phyloP scores from a whole-genome alignment of 1,140 invertebrate genomes.

The Asbolus verrucosus region DNA sequence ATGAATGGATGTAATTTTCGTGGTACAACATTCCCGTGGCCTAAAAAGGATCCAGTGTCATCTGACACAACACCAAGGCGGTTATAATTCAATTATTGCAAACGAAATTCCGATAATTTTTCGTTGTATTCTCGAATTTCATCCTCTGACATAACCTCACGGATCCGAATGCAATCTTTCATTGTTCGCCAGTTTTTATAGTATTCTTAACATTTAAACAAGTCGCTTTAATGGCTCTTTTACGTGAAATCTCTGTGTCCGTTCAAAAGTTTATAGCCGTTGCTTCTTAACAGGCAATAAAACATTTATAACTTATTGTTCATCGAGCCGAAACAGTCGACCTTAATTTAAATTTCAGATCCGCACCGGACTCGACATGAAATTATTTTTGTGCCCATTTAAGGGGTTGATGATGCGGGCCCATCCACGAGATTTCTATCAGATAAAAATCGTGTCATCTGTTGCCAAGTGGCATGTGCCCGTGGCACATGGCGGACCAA shows the following conservation, averaged over 20 bases:
- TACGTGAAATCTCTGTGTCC: slow-evolving; percentile 17
- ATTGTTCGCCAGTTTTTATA: slow-evolving; percentile 8
- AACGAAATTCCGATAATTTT: background rate
- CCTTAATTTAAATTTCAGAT: background rate
- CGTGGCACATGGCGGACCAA: background rate
- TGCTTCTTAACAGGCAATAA: slow-evolving; percentile 21
- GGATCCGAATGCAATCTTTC: background rate
- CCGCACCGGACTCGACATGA: background rate
- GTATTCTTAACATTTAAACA: slow-evolving; percentile 1
- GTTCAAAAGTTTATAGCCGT: slow-evolving; percentile 19
- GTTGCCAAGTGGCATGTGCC: background rate
- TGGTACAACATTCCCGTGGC: background rate
- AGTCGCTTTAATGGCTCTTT: slow-evolving; percentile 26
- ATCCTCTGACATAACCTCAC: slow-evolving; percentile 21
- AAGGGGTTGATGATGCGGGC: slow-evolving; percentile 1
- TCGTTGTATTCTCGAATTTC: slow-evolving; percentile 9
- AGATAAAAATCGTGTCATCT: slow-evolving; percentile 5
- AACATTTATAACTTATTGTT: slow-evolving; percentile 3
- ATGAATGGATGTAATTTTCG: too few relatives aligned
- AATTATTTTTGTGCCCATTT: background rate
- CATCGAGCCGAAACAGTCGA: background rate
- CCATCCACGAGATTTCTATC: slow-evolving; percentile 1
- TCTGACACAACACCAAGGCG: too few relatives aligned
- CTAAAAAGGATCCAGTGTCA: too few relatives aligned
- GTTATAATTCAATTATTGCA: too few relatives aligned